Base-by-base conservation (phyloP, 2,797 vertebrate genomes). In the Sciaenops ocellatus region DNA sequence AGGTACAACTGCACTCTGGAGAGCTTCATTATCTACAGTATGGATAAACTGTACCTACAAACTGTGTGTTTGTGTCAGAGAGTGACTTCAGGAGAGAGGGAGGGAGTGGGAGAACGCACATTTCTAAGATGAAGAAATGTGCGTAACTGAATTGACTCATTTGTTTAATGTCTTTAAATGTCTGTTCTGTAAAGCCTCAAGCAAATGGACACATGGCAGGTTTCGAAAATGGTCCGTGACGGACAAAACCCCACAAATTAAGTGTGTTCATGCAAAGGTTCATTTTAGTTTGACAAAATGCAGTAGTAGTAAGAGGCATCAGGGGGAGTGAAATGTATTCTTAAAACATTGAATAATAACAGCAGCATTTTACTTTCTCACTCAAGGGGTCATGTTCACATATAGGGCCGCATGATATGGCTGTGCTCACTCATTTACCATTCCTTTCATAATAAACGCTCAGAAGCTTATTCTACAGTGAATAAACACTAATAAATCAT, bases 1-100 rank as follows among this genome's bases (percentile, higher is more conserved):
- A 92, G 90, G 92, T 93, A 93, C 88, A 92, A 92, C 88, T 91
- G 89, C 89, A 91, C 89, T 91, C 89, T 82, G 80, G 90, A 92
- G 89, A 88, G 83, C 85, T 84, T 88, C 79, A 87, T 90, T 88
- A 92, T 90, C 86, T 85, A 88, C 78, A 86, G 81, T 80, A 82
- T 56, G 71, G 84, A 85, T 83, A 81, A 89, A 82, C 85, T 87
- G 75, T 73, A 81, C 76, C 76, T 69, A 67, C 70, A 82, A 83
- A 80, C 66, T 69, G 30, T 70, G 71, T 82, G 22, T 85, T 72
- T 83, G 75, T 77, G 72, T 81, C 78, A 85, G 46, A 69, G 20
- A 73, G 51, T 69, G 24, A 64, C 66, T 66, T 54, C 44, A 12
- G 42, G 44, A 70, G 55, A 70, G 51, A 38, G 24, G 16, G 15